Evolutionary conservation across 1,140 invertebrate species (phyloP), one percentile per base, ranked within the genome.

Genomic region (Neodiprion virginianus): DNA sequence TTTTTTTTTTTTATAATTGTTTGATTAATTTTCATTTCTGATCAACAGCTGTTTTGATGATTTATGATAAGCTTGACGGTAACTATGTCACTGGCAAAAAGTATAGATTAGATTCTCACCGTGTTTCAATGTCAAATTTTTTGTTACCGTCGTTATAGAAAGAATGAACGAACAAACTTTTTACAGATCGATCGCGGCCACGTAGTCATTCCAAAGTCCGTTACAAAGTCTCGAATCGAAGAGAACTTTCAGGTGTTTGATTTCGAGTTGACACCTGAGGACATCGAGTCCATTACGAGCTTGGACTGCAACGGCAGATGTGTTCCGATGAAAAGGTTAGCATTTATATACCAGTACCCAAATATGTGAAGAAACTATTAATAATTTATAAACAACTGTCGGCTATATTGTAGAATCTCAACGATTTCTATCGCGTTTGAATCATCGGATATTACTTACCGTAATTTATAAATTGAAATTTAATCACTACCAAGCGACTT

Each of bases 191-290:
- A 48, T 14, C 48, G 40, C 48, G 40, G 40, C 48, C n/a, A 17
- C 70, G 14, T 48, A 5, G 70, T 71, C 17, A 69, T 69, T 75
- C 92, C 92, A 14, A 93, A 94, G 81, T 92, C 91, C 50, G 89
- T 91, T 8, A 92, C 88, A 5, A 86, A 89, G 68, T 78, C 83
- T n/a, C 84, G 92, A 72, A 90, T 93, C 50, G 78, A 83, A 72
- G 84, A 89, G 71, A 93, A 93, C 79, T 80, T 90, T 74, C 77
- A 90, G 72, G 82, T 92, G 48, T 91, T 91, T 81, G 90, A 92
- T 80, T 92, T 92, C 79, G 77, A 84, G 53, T 77, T 92, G 21
- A 79, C 83, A 23, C 73, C 83, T 12, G 88, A 87, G 17, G 86
- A 88, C 71, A 82, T 87, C 28, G 78, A 79, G 8, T 75, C 79